Evolutionary conservation across 2,888 invertebrate genomes (phyloP), one percentile per base, ranked within the genome.

Genomic region (Escarpia spicata): DNA sequence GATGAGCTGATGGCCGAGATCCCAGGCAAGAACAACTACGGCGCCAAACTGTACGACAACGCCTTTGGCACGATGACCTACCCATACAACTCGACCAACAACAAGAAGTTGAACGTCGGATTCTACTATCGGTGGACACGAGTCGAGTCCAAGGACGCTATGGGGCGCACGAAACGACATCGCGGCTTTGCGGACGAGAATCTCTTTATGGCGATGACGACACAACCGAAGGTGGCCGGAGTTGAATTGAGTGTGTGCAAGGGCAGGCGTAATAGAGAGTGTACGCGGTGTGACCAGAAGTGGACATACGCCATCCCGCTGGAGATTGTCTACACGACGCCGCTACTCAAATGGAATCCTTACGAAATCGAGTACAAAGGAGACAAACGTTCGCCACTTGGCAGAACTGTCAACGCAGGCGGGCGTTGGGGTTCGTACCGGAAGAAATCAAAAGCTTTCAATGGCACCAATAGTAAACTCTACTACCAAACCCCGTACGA

Each of bases 331-430:
- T 96, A 94, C 94, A 90, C 95, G 92, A 96, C 95, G 0, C 96
- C 96, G 0, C 94, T 96, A n/a, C 92, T 93, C 9, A 92, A 92
- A 15, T 96, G 96, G 96, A 95, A 95, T 93, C 95, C 96, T 0
- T 95, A 94, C 93, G 93, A 95, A 45, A 90, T 96, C 2, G 31
- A 75, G 9, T 94, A 93, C 90, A 93, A 92, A 52, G 92, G 93
- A 15, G n/a, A 31, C 26, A 52, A 52, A 52, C 9, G 9, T 15
- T 52, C 52, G 52, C 2, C 52, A 9, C 52, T 52, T 15, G 52
- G 8, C 52, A 52, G 52, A 52, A 52, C 52, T 15, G 52, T 52
- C 52, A 52, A 9, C 52, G 52, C 52, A 52, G 52, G 52, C 52
- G 52, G 52, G 52, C 52, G 52, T 15, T 52, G 52, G 52, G 52